A percentile compares a stretch with the other conserved stretches of the same genome.
These are phyloP conservation scores for Rhinophrynus dorsalis DNA, from an alignment of 2,797 vertebrate genomes.

Conservation along the genomic window DNA sequence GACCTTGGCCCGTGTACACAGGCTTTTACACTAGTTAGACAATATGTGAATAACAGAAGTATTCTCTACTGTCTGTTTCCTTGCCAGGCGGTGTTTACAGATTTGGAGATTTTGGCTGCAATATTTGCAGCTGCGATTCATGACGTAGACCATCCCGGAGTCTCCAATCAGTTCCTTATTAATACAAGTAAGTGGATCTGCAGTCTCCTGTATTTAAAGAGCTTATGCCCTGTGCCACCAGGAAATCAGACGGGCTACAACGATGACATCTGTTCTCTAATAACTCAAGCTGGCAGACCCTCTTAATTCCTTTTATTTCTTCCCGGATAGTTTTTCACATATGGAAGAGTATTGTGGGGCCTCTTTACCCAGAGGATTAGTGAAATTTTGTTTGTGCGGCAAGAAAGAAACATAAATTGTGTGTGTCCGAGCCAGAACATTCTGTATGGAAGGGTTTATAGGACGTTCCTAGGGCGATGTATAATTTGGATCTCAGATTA, in stretches of 20 bases:
- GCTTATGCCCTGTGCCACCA: neutral
- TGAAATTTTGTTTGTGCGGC: no score
- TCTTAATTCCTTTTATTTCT: neutral
- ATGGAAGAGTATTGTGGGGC: no score
- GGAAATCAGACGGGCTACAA: neutral
- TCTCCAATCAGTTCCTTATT: constrained; percentile 95
- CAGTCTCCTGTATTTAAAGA: neutral
- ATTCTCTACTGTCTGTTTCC: neutral
- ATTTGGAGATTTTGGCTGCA: constrained; percentile 89
- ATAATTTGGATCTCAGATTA: no score
- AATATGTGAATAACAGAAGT: neutral
- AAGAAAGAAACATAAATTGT: no score
- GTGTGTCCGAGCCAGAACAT: no score
- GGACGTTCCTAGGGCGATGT: no score
- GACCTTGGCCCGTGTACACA: no score
- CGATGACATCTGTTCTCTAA: constrained; percentile 4
- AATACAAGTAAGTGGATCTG: constrained; percentile 83
- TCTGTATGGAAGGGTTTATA: no score
- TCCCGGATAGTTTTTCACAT: no score
- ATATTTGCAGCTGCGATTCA: constrained; percentile 91
- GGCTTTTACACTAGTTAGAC: no score
- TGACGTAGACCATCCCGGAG: constrained; percentile 91
- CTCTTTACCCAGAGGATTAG: no score
- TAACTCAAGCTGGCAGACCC: neutral
- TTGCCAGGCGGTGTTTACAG: constrained; percentile 86